Evolutionary conservation across 2,888 invertebrate species (phyloP).

Genomic region (Nomada hirtipes): DNA sequence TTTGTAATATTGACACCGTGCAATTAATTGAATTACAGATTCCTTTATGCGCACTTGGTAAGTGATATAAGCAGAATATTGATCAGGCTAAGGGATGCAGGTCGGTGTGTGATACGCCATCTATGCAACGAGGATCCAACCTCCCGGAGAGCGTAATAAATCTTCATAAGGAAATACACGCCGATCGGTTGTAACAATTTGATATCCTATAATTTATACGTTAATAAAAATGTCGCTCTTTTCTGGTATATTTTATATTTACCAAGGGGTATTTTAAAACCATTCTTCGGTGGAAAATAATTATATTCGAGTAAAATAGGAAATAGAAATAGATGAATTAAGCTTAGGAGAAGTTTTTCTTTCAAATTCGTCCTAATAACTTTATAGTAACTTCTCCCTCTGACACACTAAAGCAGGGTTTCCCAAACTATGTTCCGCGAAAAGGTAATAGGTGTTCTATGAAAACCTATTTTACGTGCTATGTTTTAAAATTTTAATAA

Average conservation of each 20-base stretch:
- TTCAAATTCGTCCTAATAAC: no score
- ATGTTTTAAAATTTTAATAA: no score
- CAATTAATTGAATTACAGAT: constrained; percentile 47
- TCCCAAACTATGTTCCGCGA: no score
- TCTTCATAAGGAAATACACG: background rate
- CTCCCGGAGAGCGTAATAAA: constrained; percentile 31
- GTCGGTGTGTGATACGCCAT: constrained; percentile 73
- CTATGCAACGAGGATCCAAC: constrained; percentile 64
- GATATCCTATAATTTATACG: background rate
- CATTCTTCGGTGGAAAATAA: no score
- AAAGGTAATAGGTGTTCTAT: no score
- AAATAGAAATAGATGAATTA: no score
- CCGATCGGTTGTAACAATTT: background rate
- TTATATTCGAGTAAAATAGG: no score
- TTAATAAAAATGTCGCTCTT: background rate
- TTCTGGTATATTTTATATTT: background rate
- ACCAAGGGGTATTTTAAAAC: no score
- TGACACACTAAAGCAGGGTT: no score
- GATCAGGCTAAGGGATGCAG: constrained; percentile 71
- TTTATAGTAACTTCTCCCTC: no score
- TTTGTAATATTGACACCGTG: background rate
- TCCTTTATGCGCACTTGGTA: constrained; percentile 61
- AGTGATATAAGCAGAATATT: constrained; percentile 72
- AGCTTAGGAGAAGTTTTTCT: no score
- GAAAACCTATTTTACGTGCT: no score